A percentile compares a stretch with the other conserved stretches of the same genome.
Conservation (phyloP, 92 coral and sea anemone species). For the Diadumene lineata region DNA sequence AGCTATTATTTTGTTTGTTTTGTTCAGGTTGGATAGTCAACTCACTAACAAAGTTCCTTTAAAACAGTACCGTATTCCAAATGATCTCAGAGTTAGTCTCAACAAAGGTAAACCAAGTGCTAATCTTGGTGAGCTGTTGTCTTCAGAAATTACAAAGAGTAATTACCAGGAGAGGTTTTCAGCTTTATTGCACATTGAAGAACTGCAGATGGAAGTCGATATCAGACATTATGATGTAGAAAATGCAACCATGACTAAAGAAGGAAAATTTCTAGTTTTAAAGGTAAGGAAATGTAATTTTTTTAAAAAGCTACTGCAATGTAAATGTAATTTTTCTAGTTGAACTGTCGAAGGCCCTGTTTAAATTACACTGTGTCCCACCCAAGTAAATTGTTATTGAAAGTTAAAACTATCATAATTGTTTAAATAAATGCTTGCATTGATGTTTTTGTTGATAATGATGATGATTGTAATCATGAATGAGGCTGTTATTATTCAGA, state of each 20-base stretch:
- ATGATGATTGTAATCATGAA: not conserved
- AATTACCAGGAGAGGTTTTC: constrained; percentile 61
- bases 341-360: too few relatives aligned
- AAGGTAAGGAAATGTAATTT: too few relatives aligned
- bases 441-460: not conserved
- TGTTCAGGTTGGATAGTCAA: constrained; percentile 51
- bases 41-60: constrained; percentile 38
- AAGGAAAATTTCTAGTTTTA: constrained; percentile 51
- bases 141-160: constrained; percentile 32
- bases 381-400: too few relatives aligned
- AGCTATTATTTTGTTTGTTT: too few relatives aligned
- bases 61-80: constrained; percentile 46
- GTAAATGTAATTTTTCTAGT: too few relatives aligned
- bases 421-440: not conserved
- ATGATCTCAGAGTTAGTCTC: constrained; percentile 52
- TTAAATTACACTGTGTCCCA: too few relatives aligned
- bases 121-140: constrained; percentile 42
- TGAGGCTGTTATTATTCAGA: not conserved
- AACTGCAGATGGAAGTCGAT: constrained; percentile 87
- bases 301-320: too few relatives aligned
- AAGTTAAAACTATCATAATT: too few relatives aligned
- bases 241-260: constrained; percentile 41
- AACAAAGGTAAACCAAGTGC: constrained; percentile 69
- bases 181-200: constrained; percentile 77
- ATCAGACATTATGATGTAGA: constrained; percentile 69